Evolutionary conservation across 2,888 invertebrate species (phyloP), one percentile per base, ranked within the genome.

Genomic region (Drosophila pegasa): DNA sequence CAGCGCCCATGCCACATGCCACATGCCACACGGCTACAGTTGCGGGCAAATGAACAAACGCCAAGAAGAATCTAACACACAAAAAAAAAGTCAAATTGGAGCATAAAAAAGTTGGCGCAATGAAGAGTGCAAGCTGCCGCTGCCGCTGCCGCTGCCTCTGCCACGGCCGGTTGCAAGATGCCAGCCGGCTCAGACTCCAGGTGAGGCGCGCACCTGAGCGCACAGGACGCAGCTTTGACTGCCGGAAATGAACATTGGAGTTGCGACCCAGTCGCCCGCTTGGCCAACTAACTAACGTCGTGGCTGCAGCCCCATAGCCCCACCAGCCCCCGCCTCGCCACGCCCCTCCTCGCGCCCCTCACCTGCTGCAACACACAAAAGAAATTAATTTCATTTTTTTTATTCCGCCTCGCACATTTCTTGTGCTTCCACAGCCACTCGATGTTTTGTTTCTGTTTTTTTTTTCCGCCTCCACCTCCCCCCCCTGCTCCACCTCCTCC

Each of bases 301-400:
- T 47, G 35, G 64, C 58, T 48, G 47, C 37, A 22, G 14, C 50
- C 27, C n/a, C n/a, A n/a, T n/a, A n/a, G n/a, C n/a, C n/a, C n/a
- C n/a, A n/a, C n/a, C n/a, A n/a, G n/a, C n/a, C 48, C 72, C 10
- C 74, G 35, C 27, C 82, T 84, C 27, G 12, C 43, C 7, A 18
- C 6, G 1, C 14, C n/a, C 20, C 2, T 14, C 31, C 20, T 2
- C 8, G 4, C 20, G 2, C 1, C 25, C 12, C 3, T 6, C 9
- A 50, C 22, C 33, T 22, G 29, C 33, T 7, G 20, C 48, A 9
- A 10, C 48, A 87, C 84, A 91, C 91, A 90, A 91, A 91, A 91
- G 91, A 91, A 91, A 91, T 91, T 91, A 91, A 91, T 91, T 91
- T 91, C 91, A 91, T 91, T 90, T 83, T 88, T 88, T 81, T 75